Evolutionary conservation across 2,888 invertebrate species (phyloP), one percentile per base, ranked within the genome.

Genomic region (Nephrocerus scutellatus): DNA sequence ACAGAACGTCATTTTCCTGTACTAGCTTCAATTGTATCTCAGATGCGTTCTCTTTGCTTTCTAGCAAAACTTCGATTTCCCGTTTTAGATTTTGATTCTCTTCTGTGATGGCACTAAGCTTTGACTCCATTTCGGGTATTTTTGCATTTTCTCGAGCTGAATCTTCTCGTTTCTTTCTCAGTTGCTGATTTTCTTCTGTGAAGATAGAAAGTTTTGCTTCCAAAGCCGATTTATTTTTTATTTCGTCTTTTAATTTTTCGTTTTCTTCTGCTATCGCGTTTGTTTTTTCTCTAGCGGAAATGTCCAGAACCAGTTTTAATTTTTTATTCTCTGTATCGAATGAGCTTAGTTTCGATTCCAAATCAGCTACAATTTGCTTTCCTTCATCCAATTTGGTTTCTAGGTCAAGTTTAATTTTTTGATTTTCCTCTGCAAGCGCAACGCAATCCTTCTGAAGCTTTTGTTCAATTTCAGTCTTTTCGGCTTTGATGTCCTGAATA

Each of bases 211-310:
- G n/a, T n/a, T n/a, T n/a, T n/a, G n/a, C n/a, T n/a, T n/a, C n/a
- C n/a, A n/a, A n/a, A n/a, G n/a, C n/a, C 9, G 54, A 54, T 41
- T 62, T 62, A 28, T 57, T 58, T 22, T 61, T 60, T 1, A 58
- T 59, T 33, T 60, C 62, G 20, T 56, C 60, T 36, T 55, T 59
- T 0, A 61, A 40, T 24, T 55, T 58, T 1, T n/a, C n/a, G n/a
- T 52, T 13, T 51, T 50, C 38, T 59, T 55, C 35, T 61, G 40
- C 33, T 63, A 61, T 1, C 33, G 18, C 13, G 30, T 30, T 35
- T 36, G 20, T 22, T 26, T n/a, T 35, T 22, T 23, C 15, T 35
- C 2, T 31, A 16, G 20, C 26, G 28, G 29, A 42, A 1, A 8
- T 37, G 8, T 41, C 36, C 5, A 49, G 20, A 5, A 28, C 24